Base-by-base conservation (phyloP, 2,797 vertebrate genomes). In the Botia almorhae region DNA sequence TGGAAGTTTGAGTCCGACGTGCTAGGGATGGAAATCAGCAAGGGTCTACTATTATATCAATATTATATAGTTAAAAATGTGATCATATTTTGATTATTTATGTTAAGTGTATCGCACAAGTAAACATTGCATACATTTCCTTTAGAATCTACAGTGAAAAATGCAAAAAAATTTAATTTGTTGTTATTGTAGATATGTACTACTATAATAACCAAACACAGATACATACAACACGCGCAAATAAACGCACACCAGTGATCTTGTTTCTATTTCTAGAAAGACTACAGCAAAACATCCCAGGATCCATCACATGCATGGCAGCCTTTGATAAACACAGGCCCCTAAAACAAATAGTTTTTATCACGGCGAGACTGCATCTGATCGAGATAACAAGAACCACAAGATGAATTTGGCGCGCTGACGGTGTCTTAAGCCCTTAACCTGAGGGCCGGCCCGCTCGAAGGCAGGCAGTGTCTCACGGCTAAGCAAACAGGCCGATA, bases 311-410 rank as follows among this genome's bases (percentile, higher is more conserved):
- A 85, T 91, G 90, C 89, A 86, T 87, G 91, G 89, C 89, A 89
- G 89, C 85, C 83, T 76, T 87, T 91, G 90, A 92, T 92, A 91
- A 93, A 91, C 86, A 85, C 69, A 87, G 86, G 86, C 82, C 79
- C 85, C 61, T 39, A 39, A 85, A 83, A 64, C 89, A 89, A 90
- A 90, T 76, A 68, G 74, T 84, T 88, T 92, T 94, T 92, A 92
- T 93, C 91, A 88, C 78, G 48, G 46, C n/a, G 86, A 90, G 87
- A 93, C 92, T 91, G 89, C 85, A 85, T 90, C 91, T 90, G 88
- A 91, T 91, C 82, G 85, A 87, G 87, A 89, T 89, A 89, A 85
- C 85, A 85, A 81, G 86, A 88, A 76, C 81, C 81, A 86, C 85
- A 79, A 79, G 87, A 69, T 51, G 50, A 46, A 72, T 65, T 56